Percentiles rank a stretch among this genome's conserved stretches.
Conservation (phyloP, 2,888 invertebrate species). For the Nomada lathburiana region DNA sequence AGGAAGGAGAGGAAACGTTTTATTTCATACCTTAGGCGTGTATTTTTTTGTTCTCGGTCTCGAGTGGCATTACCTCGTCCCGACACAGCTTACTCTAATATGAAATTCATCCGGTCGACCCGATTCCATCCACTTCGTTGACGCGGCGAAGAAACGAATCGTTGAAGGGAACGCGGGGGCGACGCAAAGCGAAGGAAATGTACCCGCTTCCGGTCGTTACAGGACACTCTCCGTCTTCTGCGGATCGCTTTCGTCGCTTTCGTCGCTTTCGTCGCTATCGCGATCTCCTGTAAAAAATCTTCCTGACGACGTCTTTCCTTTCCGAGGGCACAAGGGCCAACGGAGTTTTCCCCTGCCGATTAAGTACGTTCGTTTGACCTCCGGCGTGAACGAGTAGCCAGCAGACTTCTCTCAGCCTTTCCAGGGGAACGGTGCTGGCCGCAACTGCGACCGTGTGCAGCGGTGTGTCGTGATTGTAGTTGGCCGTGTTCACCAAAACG, state of each 20-base stretch:
- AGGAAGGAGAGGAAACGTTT: slow-evolving; percentile 8
- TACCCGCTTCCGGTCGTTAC: too few species aligned
- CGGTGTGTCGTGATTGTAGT: slow-evolving; percentile 75
- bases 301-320: slow-evolving; percentile 69
- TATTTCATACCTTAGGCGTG: neutral
- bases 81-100: too few species aligned
- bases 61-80: too few species aligned
- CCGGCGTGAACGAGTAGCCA: slow-evolving; percentile 73
- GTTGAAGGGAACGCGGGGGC: too few species aligned
- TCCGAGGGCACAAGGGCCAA: slow-evolving; percentile 70
- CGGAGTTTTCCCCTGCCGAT: slow-evolving; percentile 74
- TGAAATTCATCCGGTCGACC: too few species aligned
- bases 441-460: slow-evolving; percentile 73
- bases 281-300: slow-evolving; percentile 69
- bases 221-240: too few species aligned
- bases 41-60: neutral
- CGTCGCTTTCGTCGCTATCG: slow-evolving; percentile 27
- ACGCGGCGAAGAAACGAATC: too few species aligned
- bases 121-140: too few species aligned
- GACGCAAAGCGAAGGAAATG: too few species aligned
- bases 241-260: too few species aligned
- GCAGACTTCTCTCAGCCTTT: slow-evolving; percentile 74
- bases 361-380: slow-evolving; percentile 68
- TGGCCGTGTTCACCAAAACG: slow-evolving; percentile 70
- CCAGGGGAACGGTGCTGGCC: slow-evolving; percentile 61